A percentile compares a stretch with the other conserved stretches of the same genome.
Evolutionary conservation across 2,888 invertebrate genomes (phyloP).

Genomic region (Platerodrilus igneus): DNA sequence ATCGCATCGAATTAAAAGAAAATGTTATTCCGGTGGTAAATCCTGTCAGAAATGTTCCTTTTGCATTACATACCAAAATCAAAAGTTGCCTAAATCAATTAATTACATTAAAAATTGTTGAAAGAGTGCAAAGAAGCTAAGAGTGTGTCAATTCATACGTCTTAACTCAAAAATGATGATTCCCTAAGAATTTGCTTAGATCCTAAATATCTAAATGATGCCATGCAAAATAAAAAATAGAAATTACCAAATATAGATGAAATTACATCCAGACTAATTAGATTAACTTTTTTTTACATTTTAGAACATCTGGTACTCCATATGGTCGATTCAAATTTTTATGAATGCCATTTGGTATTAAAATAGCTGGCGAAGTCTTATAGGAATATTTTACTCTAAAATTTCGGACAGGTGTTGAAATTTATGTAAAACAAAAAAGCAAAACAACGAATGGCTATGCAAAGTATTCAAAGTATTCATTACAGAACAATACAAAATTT

Average conservation of each 20-base stretch:
- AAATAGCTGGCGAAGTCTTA: conserved; percentile 15
- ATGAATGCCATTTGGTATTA: conserved; percentile 11
- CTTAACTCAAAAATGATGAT: conserved; percentile 24
- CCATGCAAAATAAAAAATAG: conserved; percentile 17
- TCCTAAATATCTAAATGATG: conserved; percentile 24
- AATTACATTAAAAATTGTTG: conserved; percentile 20
- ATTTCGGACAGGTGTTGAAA: conserved; percentile 18
- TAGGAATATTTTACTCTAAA: conserved; percentile 13
- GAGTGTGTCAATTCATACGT: conserved; percentile 29
- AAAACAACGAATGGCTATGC: no score
- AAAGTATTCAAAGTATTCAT: no score
- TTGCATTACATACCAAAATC: conserved; percentile 21
- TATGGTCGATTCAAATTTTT: conserved; percentile 21
- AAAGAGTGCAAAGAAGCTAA: conserved; percentile 13
- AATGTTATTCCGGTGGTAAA: conserved; percentile 21
- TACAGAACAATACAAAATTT: conserved; percentile 24
- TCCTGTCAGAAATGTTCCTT: conserved; percentile 23
- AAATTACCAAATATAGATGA: conserved; percentile 21
- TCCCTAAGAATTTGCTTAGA: conserved; percentile 27
- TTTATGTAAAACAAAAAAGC: no score
- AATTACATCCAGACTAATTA: conserved; percentile 17
- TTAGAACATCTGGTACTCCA: conserved; percentile 22
- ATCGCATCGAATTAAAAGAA: conserved; percentile 20
- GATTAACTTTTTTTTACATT: neutral
- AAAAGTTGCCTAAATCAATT: conserved; percentile 21